These are phyloP conservation scores for Hyperoplus immaculatus DNA, from an alignment of 2,797 vertebrate genomes.

Conservation along the genomic window DNA sequence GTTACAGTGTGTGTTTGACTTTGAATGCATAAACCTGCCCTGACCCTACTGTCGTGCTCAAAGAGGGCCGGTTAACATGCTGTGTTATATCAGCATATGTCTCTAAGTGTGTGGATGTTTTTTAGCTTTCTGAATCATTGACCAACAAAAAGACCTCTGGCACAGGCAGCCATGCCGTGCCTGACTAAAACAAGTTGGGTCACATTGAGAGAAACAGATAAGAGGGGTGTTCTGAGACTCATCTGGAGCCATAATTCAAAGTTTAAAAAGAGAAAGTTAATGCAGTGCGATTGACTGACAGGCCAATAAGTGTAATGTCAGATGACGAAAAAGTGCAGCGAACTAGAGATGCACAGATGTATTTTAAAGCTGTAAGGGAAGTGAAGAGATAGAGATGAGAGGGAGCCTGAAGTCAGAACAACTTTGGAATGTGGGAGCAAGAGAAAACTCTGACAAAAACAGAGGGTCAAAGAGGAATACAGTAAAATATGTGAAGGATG, in stretches of 20 bases:
- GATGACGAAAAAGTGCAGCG: conserved; percentile 36
- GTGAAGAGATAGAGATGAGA: conserved; percentile 17
- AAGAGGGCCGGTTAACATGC: conserved; percentile 26
- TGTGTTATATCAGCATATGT: conserved; percentile 24
- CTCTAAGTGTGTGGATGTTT: conserved; percentile 35
- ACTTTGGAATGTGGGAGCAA: conserved; percentile 13
- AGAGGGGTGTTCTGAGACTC: conserved; percentile 30
- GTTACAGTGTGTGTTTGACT: conserved; percentile 21
- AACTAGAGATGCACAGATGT: conserved; percentile 13
- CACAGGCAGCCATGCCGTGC: conserved; percentile 30
- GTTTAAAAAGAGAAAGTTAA: conserved; percentile 38
- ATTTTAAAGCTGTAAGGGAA: conserved; percentile 36
- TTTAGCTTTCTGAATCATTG: conserved; percentile 52
- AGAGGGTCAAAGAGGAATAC: conserved; percentile 13
- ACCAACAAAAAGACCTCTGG: conserved; percentile 54
- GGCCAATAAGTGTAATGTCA: conserved; percentile 24
- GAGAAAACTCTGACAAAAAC: conserved; percentile 29
- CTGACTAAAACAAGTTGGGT: conserved; percentile 66
- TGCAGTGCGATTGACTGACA: conserved; percentile 2
- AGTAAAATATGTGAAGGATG: background rate
- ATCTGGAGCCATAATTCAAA: conserved; percentile 42
- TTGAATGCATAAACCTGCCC: conserved; percentile 28
- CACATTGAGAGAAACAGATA: conserved; percentile 41
- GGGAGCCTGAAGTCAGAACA: conserved; percentile 15
- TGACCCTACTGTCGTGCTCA: conserved; percentile 19